Base-by-base conservation (phyloP, 92 coral and sea anemone genomes). In the Zoanthus sansibaricus region DNA sequence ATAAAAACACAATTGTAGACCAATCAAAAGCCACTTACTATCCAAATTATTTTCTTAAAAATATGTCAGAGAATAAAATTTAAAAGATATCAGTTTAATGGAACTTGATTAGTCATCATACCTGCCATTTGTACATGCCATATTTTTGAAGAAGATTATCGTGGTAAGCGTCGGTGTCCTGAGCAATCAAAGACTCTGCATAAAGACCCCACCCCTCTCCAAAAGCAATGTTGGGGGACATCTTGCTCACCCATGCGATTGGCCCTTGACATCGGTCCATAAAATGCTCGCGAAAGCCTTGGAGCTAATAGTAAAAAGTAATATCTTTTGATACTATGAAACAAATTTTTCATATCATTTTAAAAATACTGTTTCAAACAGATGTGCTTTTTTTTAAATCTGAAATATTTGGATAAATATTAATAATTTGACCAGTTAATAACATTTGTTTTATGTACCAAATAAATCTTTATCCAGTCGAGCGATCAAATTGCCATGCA, bases 111-210 rank as follows among this genome's bases (percentile, higher is more conserved):
- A 14, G 17, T 16, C 21, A 76, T 56, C 91, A 3, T 76, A 94
- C 98, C 93, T 95, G 97, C 94, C 98, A 95, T 85, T 96, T 96
- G 25, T 94, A 92, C 90, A 94, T 92, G 47, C 98, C 98, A 59
- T 76, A 96, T 82, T 87, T 92, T 89, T 87, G 92, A 88, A 94
- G 87, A 89, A 91, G 90, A 45, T 89, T 77, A 37, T 91, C 89
- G 1, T 75, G 44, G 88, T 94, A 94, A 21, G 91, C 82, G 66
- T 96, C 92, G 13, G 98, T 96, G 72, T 94, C 95, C 46, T 93
- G 90, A 21, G 92, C 95, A 37, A 96, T 83, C 37, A 96, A 86
- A 14, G 87, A 46, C 59, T 96, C 98, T 0, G 98, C 98, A 74
- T 96, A 96, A 76, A 96, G 58, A 14, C 92, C 98, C 98, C 98